These are phyloP conservation scores for Balaenoptera acutorostrata DNA, from an alignment of 2,113 vertebrate genomes.

Conservation along the genomic window DNA sequence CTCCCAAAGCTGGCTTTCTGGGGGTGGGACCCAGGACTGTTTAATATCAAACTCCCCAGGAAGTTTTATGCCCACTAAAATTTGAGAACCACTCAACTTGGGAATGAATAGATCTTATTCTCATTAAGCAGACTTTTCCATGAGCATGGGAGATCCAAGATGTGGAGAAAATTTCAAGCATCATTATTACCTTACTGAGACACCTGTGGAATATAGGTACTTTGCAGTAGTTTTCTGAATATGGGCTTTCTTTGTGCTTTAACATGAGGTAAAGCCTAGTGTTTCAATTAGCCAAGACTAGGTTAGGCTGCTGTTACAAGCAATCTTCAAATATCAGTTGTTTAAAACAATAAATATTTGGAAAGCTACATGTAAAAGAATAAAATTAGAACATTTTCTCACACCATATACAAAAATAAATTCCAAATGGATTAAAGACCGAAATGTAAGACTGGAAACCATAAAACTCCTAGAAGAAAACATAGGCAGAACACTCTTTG, in stretches of 20 bases:
- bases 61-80: background rate
- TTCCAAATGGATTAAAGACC: background rate
- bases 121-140: background rate
- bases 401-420: background rate
- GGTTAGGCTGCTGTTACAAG: background rate
- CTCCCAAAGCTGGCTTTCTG: background rate
- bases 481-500: background rate
- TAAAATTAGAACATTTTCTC: background rate
- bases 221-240: background rate
- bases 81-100: background rate
- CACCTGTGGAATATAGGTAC: background rate
- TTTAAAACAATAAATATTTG: background rate
- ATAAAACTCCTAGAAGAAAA: background rate
- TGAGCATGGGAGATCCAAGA: background rate
- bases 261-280: background rate
- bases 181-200: background rate
- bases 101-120: background rate
- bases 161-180: background rate
- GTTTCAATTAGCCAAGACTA: background rate
- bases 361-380: background rate
- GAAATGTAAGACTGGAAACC: background rate
- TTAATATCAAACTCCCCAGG: background rate
- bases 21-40: background rate
- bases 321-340: background rate
- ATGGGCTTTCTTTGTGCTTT: background rate